Evolutionary conservation across 2,888 invertebrate genomes (phyloP), one percentile per base, ranked within the genome.

Genomic region (Callyntrura sp.): DNA sequence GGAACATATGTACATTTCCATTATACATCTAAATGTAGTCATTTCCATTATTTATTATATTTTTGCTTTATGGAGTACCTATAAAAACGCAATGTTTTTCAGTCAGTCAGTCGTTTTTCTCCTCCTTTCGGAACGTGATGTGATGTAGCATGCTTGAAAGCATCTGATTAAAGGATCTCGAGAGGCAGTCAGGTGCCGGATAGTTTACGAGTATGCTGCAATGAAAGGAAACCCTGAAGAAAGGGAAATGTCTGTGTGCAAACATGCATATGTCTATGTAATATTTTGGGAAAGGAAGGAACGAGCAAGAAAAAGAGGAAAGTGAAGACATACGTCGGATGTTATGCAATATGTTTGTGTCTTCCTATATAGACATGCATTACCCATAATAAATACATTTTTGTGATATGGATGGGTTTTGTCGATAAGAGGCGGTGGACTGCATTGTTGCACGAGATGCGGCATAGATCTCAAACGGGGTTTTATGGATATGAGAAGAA

Each of bases 161-260:
- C 76, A 85, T 78, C 78, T 76, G 76, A 85, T 85, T 78, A 85
- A 85, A 85, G 85, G 78, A 85, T 85, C 85, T 78, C 28, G 51
- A 85, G 85, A 78, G 78, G 76, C 78, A 78, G 85, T 62, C 85
- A 85, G 85, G 85, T 85, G 85, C 78, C 85, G 85, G 85, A 85
- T 85, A 51, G 85, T 65, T 62, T 48, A 65, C 35, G 78, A 78
- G 62, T 60, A 76, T 43, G 23, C 28, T 73, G 76, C 55, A 57
- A 68, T 55, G 43, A 60, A 70, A 62, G 20, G 65, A 78, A 65
- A 35, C n/a, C 25, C 23, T 78, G 73, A 43, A 65, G 83, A 55
- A 82, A 68, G 51, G 28, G 45, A 85, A 76, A 60, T 76, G 60
- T 43, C 43, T 85, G 9, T 83, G 85, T 85, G 76, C 73, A 85